Evolutionary conservation across 2,113 vertebrate genomes (phyloP).

Genomic region (Grallaria varia): DNA sequence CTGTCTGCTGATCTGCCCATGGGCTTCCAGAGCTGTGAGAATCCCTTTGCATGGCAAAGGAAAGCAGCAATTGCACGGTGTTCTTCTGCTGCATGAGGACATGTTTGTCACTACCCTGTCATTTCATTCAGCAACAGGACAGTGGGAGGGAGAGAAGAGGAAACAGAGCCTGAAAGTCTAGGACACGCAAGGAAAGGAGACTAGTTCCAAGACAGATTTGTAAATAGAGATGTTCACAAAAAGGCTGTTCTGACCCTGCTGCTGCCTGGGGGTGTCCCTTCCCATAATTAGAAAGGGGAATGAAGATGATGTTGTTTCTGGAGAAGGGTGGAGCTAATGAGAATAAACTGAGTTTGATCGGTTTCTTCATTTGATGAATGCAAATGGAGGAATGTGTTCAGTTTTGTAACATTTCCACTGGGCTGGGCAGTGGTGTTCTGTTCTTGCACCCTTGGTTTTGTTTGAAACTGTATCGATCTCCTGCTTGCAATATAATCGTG

Average conservation of each 20-base stretch:
- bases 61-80: neutral
- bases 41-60: neutral
- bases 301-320: neutral
- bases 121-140: neutral
- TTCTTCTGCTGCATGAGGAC: neutral
- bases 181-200: neutral
- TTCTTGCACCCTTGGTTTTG: neutral
- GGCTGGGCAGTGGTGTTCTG: neutral
- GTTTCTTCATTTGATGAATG: neutral
- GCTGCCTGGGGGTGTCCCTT: neutral
- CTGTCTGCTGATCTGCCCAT: neutral
- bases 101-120: neutral
- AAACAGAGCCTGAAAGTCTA: neutral
- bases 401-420: neutral
- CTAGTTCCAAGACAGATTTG: neutral
- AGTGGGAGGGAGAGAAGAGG: neutral
- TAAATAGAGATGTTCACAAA: neutral
- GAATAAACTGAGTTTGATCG: neutral
- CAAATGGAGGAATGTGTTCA: neutral
- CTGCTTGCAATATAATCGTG: neutral
- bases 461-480: neutral
- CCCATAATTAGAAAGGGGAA: neutral
- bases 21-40: fast-evolving
- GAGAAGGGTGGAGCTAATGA: neutral
- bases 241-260: neutral